Base-by-base conservation (phyloP, 2,797 vertebrate genomes). In the Crossoptilon crossoptilon region DNA sequence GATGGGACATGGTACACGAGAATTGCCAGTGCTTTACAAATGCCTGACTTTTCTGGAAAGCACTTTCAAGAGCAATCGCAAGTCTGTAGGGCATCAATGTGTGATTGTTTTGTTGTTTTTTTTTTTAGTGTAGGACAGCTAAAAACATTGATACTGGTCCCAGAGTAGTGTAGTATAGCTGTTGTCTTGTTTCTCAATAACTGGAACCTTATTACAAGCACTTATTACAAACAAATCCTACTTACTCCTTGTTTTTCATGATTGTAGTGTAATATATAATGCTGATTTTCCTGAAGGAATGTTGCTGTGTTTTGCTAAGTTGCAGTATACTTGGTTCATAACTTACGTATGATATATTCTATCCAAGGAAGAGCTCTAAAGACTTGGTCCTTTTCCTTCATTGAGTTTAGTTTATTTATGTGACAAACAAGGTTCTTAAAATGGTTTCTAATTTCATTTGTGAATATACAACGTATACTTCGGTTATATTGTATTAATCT, bases 301-400 rank as follows among this genome's bases (percentile, higher is more conserved):
- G 13, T 79, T 75, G 78, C 17, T 67, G 19, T 59, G 66, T 35
- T 66, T 84, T 70, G 8, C 29, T n/a, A 26, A 11, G 11, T 80
- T 73, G 46, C 16, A n/a, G 11, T 68, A n/a, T 60, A 80, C 9
- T 14, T 22, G 76, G 11, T 84, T 80, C 72, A 88, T 60, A 87
- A 80, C 48, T 49, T 3, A 37, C 80, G 68, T 78, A 10, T 87
- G 33, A 6, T 41, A 46, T 73, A 86, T 80, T 67, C 26, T 8
- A 31, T 31, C 10, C 17, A 58, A 37, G 14, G 24, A 77, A 87
- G 69, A 77, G 51, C 24, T 44, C 5, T 33, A 56, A 68, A 78
- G 33, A 71, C 63, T 90, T 88, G 2, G 9, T 31, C 63, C 78
- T 91, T 33, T 91, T 90, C 72, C 80, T 88, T 31, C n/a, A 7